phyloP scores from a whole-genome alignment of 2,888 invertebrate genomes.

The Monoplex corrugatus region DNA sequence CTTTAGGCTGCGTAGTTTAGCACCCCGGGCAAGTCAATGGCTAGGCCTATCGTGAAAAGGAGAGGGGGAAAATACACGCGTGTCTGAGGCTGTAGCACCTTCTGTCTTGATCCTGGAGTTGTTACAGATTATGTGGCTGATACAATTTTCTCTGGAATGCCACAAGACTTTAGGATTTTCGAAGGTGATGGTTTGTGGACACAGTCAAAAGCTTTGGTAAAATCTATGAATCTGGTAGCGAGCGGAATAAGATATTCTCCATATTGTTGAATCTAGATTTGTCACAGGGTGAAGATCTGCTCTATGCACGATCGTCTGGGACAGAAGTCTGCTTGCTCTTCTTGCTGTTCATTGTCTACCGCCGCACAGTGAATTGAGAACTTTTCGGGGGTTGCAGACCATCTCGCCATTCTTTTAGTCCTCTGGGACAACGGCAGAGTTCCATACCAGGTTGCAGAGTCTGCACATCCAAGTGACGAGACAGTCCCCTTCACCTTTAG shows the following conservation, averaged over 20 bases:
- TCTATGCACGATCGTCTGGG: not conserved
- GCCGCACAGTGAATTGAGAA: not conserved
- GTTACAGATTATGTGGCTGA: not conserved
- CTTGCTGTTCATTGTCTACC: not conserved
- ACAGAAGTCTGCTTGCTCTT: not conserved
- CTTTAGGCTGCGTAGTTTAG: not conserved
- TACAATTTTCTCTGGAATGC: not conserved
- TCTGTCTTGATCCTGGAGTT: not conserved
- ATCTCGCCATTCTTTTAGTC: not conserved
- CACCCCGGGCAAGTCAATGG: not conserved
- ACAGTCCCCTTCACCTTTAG: not conserved
- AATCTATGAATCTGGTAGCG: not conserved
- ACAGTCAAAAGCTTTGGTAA: not conserved
- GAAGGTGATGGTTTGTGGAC: not conserved
- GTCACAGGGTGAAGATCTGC: not conserved
- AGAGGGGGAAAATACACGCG: not conserved
- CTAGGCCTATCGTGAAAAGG: not conserved
- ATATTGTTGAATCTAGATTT: no score
- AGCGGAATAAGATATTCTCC: no score
- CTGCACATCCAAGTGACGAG: not conserved
- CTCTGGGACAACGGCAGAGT: not conserved
- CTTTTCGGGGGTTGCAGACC: not conserved
- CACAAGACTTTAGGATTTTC: not conserved
- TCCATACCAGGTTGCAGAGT: not conserved
- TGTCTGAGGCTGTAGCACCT: not conserved